phyloP scores from a whole-genome alignment of 2,797 vertebrate species.

The Melanogrammus aeglefinus region DNA sequence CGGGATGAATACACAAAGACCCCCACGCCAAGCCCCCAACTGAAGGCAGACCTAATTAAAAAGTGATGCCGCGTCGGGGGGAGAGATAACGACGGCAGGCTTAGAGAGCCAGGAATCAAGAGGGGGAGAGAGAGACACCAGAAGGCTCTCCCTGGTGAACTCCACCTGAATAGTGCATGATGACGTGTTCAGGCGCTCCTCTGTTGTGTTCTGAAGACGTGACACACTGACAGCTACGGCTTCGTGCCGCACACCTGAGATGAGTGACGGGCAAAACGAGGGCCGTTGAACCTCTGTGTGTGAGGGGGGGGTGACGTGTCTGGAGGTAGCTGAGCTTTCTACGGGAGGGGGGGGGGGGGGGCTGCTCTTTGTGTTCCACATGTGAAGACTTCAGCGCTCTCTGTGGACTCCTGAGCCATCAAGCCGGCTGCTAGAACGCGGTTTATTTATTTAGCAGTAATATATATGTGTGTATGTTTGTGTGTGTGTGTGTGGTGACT shows the following conservation, averaged over 20 bases:
- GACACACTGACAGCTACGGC: background rate
- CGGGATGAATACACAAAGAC: constrained; percentile 39
- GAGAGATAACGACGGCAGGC: constrained; percentile 62
- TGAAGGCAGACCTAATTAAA: constrained; percentile 78
- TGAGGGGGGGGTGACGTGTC: background rate
- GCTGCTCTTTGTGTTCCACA: background rate
- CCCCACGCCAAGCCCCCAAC: constrained; percentile 35
- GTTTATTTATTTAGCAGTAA: background rate
- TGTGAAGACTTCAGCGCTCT: background rate
- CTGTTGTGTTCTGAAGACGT: background rate
- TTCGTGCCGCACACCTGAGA: constrained; percentile 29
- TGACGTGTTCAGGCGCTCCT: background rate
- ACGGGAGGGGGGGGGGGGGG: no score
- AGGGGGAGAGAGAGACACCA: constrained; percentile 58
- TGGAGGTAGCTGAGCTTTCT: background rate
- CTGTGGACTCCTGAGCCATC: background rate
- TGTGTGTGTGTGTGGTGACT: background rate
- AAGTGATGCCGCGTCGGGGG: constrained; percentile 51
- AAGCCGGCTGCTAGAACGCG: background rate
- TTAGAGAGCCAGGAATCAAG: constrained; percentile 54
- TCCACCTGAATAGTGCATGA: constrained; percentile 49
- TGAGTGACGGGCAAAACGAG: constrained; percentile 72
- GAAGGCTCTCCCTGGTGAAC: constrained; percentile 47
- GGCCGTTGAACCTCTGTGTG: constrained; percentile 38
- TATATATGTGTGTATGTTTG: background rate